A percentile compares a stretch with the other conserved stretches of the same genome.
These are phyloP conservation scores for Felis catus DNA, from an alignment of 2,113 vertebrate genomes.

Conservation along the genomic window F.catus_Fca126_mat1.0 CM031426.1:57939001-57939500, in stretches of 20 bases:
- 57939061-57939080: not conserved
- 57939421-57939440: not conserved
- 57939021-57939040: not conserved
- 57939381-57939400: rapidly evolving
- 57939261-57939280: not conserved
- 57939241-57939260: not conserved
- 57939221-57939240: not conserved
- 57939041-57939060: not conserved
- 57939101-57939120: not conserved
- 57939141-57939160: not conserved
- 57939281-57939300: not conserved
- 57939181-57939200: not conserved
- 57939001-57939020: not conserved
- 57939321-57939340: not conserved
- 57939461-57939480: rapidly evolving
- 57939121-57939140: not conserved
- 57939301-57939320: not conserved
- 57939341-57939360: rapidly evolving
- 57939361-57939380: rapidly evolving
- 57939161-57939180: not conserved
- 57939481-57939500: rapidly evolving
- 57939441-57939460: rapidly evolving
- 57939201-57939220: rapidly evolving
- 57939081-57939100: too few species aligned
- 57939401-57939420: rapidly evolving